Evolutionary conservation across 2,797 vertebrate species (phyloP).

Genomic region (Eptatretus atami): DNA sequence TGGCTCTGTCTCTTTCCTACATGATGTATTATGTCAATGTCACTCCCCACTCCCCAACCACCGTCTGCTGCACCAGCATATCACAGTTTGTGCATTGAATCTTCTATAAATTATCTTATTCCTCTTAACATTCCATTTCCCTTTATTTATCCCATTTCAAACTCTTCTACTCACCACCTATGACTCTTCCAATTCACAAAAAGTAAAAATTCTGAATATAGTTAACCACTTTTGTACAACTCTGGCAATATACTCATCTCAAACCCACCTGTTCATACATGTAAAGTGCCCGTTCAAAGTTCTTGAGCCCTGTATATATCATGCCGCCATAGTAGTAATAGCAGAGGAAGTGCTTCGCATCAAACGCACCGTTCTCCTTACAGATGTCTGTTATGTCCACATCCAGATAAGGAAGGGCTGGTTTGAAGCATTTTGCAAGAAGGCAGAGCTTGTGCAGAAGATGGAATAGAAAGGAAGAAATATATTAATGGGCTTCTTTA

Average conservation of each 20-base stretch:
- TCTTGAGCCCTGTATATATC: conserved; percentile 97
- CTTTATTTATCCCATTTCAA: too few relatives aligned
- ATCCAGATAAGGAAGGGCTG: conserved; percentile 69
- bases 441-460: conserved; percentile 43
- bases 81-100: too few relatives aligned
- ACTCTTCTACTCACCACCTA: too few relatives aligned
- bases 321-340: conserved; percentile 98
- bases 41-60: too few relatives aligned
- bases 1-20: too few relatives aligned
- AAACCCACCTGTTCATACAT: conserved; percentile 79
- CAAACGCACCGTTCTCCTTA: conserved; percentile 93
- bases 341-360: conserved; percentile 95
- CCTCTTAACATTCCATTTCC: too few relatives aligned
- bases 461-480: conserved; percentile 8
- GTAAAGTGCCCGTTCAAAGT: conserved; percentile 93
- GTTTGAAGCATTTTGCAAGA: conserved; percentile 98
- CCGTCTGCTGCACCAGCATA: too few relatives aligned
- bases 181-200: too few relatives aligned
- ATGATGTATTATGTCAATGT: too few relatives aligned
- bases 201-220: too few relatives aligned
- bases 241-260: neutral
- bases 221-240: too few relatives aligned
- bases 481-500: conserved; percentile 7
- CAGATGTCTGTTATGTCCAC: conserved; percentile 99
- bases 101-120: too few relatives aligned